Percentiles rank a stretch among this genome's conserved stretches.
phyloP scores from a whole-genome alignment of 2,888 invertebrate species.

The Drosophila nigritarsus region DNA sequence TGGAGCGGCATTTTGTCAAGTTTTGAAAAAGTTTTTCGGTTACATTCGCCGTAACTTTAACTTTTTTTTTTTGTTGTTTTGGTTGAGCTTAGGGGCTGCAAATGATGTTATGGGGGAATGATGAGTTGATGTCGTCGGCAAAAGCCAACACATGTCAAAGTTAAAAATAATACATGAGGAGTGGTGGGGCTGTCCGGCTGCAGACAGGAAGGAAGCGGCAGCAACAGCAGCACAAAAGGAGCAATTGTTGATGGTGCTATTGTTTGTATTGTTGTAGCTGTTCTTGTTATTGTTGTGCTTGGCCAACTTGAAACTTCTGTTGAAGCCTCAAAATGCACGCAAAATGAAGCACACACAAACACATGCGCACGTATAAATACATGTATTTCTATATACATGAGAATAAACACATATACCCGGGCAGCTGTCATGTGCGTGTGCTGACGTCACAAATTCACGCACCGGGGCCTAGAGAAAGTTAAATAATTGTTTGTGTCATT shows the following conservation, averaged over 20 bases:
- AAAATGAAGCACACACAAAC: constrained; percentile 22
- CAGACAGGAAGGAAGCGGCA: constrained; percentile 1
- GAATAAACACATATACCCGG: constrained; percentile 3
- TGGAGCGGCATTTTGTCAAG: constrained; percentile 66
- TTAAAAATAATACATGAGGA: constrained; percentile 70
- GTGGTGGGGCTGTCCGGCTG: constrained; percentile 21
- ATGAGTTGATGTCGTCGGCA: constrained; percentile 70
- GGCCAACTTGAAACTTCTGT: constrained; percentile 65
- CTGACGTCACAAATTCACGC: constrained; percentile 74
- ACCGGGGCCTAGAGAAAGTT: constrained; percentile 72
- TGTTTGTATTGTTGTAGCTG: constrained; percentile 32
- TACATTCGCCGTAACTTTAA: constrained; percentile 56
- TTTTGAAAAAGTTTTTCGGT: constrained; percentile 67
- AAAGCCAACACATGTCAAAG: constrained; percentile 78
- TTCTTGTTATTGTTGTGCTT: constrained; percentile 38
- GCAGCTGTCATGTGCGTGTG: constrained; percentile 58
- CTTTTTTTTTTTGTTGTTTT: constrained; percentile 24
- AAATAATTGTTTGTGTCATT: constrained; percentile 81
- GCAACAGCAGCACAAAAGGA: constrained; percentile 31
- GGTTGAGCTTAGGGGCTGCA: constrained; percentile 24
- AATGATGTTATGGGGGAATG: constrained; percentile 62
- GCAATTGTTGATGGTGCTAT: constrained; percentile 44
- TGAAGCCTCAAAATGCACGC: constrained; percentile 59
- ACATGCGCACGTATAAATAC: constrained; percentile 11
- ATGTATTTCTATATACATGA: constrained; percentile 1